Base-by-base conservation (phyloP, 2,113 vertebrate species). In the Sterna hirundo region DNA sequence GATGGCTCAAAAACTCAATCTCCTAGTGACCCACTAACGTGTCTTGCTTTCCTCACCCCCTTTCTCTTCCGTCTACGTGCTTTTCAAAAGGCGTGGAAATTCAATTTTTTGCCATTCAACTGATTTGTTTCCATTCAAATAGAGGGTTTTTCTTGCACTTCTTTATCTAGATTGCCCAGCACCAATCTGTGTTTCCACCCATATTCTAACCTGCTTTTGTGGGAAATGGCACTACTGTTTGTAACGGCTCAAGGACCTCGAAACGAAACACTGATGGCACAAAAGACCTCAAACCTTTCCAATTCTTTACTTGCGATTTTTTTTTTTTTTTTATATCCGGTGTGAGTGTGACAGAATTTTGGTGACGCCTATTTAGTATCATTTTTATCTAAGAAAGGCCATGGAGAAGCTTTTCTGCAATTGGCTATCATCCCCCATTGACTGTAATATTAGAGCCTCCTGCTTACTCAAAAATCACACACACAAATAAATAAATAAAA, bases 61-160 rank as follows among this genome's bases (percentile, higher is more conserved):
- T 95, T 95, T 97, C 80, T 85, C 85, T 97, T 98, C 94, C 83
- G 93, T 69, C 55, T 93, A 93, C 34, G 69, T 46, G 86, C 62
- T 97, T 97, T 96, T 97, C 88, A 97, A 96, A 97, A 97, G 84
- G 94, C 17, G 1, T 95, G 76, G 57, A 95, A 97, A 97, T 97
- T 94, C 74, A 70, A 75, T 94, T 93, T 91, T 96, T 90, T 84
- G 65, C 93, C 49, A 95, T 94, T 98, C 85, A 91, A 90, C 84
- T 49, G 46, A 97, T 96, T 96, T 97, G 96, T 97, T 97, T 96
- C 96, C 83, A 96, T 96, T 97, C 77, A 97, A 95, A 97, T 57
- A 81, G 69, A 97, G 78, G 72, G 94, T 91, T 96, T 96, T 74
- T 96, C 95, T 93, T 79, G 77, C 52, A 61, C 81, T 86, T 76